Evolutionary conservation across 2,888 invertebrate species (phyloP).

Genomic region (Rotaria macrura): DNA sequence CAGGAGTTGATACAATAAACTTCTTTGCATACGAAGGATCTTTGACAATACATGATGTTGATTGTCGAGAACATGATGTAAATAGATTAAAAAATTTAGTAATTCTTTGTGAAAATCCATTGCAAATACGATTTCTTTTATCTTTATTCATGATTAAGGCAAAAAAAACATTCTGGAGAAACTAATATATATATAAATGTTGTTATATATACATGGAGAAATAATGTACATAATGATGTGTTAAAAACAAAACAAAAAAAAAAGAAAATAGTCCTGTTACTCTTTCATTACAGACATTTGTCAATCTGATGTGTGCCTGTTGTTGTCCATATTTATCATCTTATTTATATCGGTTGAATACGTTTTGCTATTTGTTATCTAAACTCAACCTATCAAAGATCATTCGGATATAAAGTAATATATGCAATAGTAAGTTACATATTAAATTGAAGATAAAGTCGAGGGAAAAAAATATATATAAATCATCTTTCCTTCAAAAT

Average conservation of each 20-base stretch:
- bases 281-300: background rate
- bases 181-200: background rate
- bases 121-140: background rate
- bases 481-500: background rate
- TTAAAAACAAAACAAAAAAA: background rate
- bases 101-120: background rate
- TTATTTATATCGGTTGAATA: background rate
- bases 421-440: background rate
- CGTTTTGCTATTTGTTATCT: background rate
- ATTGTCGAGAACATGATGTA: background rate
- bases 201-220: background rate
- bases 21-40: background rate
- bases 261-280: background rate
- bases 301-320: background rate
- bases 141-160: background rate
- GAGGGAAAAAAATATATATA: background rate
- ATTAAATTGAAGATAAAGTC: background rate
- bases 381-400: background rate
- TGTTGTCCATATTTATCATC: background rate
- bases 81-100: background rate
- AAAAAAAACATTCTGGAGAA: background rate
- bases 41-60: background rate
- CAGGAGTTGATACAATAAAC: background rate
- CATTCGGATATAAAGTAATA: no score
- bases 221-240: background rate